A percentile compares a stretch with the other conserved stretches of the same genome.
Conservation (phyloP, 2,888 invertebrate species). For the Rhodophaea formosa region DNA sequence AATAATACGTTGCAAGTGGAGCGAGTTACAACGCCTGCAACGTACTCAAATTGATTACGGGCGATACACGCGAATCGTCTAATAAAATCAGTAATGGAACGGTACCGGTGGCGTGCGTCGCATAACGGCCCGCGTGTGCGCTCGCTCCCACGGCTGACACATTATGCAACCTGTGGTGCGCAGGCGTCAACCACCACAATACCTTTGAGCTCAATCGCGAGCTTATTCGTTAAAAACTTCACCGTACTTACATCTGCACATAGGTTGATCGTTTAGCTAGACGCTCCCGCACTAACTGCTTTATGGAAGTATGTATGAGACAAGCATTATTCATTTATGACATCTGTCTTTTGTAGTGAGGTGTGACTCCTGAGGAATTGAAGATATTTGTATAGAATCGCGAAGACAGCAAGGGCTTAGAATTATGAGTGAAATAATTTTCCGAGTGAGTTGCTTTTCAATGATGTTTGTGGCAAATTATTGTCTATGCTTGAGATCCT, state of each 20-base stretch:
- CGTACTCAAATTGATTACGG: constrained; percentile 71
- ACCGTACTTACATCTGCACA: background rate
- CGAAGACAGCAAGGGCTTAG: no score
- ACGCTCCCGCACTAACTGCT: no score
- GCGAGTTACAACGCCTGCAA: constrained; percentile 59
- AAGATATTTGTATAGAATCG: no score
- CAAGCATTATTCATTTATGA: no score
- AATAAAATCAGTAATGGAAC: constrained; percentile 79
- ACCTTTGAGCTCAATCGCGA: constrained; percentile 48
- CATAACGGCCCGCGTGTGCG: constrained; percentile 65
- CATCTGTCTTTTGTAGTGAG: no score
- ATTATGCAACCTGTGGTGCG: constrained; percentile 67
- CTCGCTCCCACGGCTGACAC: constrained; percentile 72
- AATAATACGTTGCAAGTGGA: constrained; percentile 65
- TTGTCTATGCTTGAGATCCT: no score
- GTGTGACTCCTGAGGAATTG: no score
- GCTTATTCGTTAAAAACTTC: constrained; percentile 58
- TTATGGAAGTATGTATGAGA: no score
- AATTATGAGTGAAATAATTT: no score
- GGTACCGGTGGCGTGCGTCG: constrained; percentile 77
- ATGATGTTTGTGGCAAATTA: no score
- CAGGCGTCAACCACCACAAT: constrained; percentile 58
- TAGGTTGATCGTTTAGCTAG: no score
- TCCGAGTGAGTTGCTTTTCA: no score
- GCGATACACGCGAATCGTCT: constrained; percentile 75